Base-by-base conservation (phyloP, 2,113 vertebrate species). In the Elephas maximus region DNA sequence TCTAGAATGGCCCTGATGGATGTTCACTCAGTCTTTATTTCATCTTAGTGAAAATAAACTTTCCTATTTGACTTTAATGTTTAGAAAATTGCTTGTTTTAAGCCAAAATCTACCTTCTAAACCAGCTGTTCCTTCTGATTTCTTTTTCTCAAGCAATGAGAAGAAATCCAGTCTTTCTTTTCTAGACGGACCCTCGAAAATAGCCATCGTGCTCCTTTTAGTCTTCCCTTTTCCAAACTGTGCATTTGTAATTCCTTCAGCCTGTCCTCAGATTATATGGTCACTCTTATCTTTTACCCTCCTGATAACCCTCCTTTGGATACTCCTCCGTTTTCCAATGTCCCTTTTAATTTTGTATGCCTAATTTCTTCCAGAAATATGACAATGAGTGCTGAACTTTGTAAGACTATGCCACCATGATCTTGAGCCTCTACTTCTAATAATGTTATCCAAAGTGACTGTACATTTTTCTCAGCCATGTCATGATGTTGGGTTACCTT, bases 31-130 rank as follows among this genome's bases (percentile, higher is more conserved):
- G 63, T 41, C 60, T 91, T 92, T 87, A 57, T 48, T 91, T 93
- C 7, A 69, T 78, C 37, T 85, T 51, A 73, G 53, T 79, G 69
- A 60, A 92, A 90, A 60, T 91, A 33, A 69, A 89, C 96, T 89
- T 96, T 63, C 18, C 65, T 88, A 51, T 37, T 81, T 95, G 74
- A 82, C 20, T 57, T 33, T 53, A 10, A 30, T 82, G 18, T 48
- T 89, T 80, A 88, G 60, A 91, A 92, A 86, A 67, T 63, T 85
- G 7, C 84, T 90, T 81, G 10, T 95, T 12, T 76, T 81, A 79
- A 48, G 26, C 44, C 65, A 28, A 60, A 0, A n/a, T 78, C 60
- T 91, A 3, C 45, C 11, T 62, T 41, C 11, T 26, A 53, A 86
- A 65, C 8, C 18, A 78, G 11, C 26, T 74, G 0, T 85, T 93